Base-by-base conservation (phyloP, 1,140 invertebrate genomes). In the Bombus polaris region DNA sequence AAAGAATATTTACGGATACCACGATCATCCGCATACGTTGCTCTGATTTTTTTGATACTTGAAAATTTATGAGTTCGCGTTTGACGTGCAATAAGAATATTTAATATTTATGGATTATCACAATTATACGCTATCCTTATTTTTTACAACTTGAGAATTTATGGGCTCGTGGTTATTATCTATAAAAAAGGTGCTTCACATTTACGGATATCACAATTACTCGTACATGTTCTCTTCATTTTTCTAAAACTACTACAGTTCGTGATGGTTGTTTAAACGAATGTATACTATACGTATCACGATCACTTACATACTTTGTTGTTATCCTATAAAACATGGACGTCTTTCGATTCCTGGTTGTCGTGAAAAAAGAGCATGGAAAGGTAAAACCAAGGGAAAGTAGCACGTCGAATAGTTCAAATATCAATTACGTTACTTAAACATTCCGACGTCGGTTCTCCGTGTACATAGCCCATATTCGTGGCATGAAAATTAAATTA, bases 351-450 rank as follows among this genome's bases (percentile, higher is more conserved):
- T 68, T 68, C 22, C 18, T 32, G 35, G 32, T 35, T 37, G 9
- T 68, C 66, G 32, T 68, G 68, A 32, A 42, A n/a, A 71, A n/a
- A 15, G 25, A 42, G 70, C 15, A 39, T 22, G 8, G 22, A 42
- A 28, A 70, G 35, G 42, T 42, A 42, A 28, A 42, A 72, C 74
- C 9, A 12, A 28, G 32, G 74, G 35, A 35, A 57, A 57, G 47
- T 59, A n/a, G 9, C 35, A 25, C 53, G 6, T 39, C 35, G 6
- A 53, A 37, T 35, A 35, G 53, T 44, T n/a, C 47, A 76, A 59
- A 76, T 59, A 76, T 28, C 74, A 76, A 59, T 76, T 76, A 76
- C 53, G 25, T 35, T 28, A 39, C 32, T 76, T 59, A 76, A 76
- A 76, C 74, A 76, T 35, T 35, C 25, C 32, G 25, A 18, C 47